Conservation (phyloP, 2,113 vertebrate species). For the Labeo catla region DNA sequence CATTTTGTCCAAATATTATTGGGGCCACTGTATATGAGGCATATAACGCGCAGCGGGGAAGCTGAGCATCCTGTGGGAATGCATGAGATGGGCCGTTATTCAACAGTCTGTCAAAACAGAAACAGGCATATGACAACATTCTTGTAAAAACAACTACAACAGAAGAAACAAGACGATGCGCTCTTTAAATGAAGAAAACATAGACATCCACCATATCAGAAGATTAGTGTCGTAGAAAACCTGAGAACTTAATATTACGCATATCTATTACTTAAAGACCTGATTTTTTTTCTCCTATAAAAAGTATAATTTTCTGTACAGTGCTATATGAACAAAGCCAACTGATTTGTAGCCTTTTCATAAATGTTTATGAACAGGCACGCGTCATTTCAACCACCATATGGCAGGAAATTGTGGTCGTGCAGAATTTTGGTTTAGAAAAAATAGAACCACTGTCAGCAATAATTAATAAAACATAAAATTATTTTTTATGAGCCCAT, state of each 20-base stretch:
- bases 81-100: slow-evolving; percentile 52
- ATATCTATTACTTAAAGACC: slow-evolving; percentile 82
- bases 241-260: slow-evolving; percentile 83
- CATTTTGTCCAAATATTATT: slow-evolving; percentile 4
- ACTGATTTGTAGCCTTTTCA: slow-evolving; percentile 76
- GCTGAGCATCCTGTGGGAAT: not conserved
- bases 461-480: slow-evolving; percentile 76
- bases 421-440: slow-evolving; percentile 80
- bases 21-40: not conserved
- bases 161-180: slow-evolving; percentile 66
- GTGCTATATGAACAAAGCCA: slow-evolving; percentile 81
- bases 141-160: slow-evolving; percentile 67
- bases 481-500: slow-evolving; percentile 69
- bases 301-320: slow-evolving; percentile 84
- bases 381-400: slow-evolving; percentile 75
- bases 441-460: slow-evolving; percentile 79
- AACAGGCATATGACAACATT: slow-evolving; percentile 72
- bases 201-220: slow-evolving; percentile 70
- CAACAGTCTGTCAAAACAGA: slow-evolving; percentile 71
- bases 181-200: slow-evolving; percentile 72
- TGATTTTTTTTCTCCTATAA: slow-evolving; percentile 80
- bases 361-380: slow-evolving; percentile 79
- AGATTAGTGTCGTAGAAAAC: slow-evolving; percentile 81
- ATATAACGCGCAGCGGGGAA: slow-evolving; percentile 1
- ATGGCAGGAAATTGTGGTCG: slow-evolving; percentile 78